These are phyloP conservation scores for Drosophila mettleri DNA, from an alignment of 2,888 invertebrate genomes.

Conservation along the genomic window DNA sequence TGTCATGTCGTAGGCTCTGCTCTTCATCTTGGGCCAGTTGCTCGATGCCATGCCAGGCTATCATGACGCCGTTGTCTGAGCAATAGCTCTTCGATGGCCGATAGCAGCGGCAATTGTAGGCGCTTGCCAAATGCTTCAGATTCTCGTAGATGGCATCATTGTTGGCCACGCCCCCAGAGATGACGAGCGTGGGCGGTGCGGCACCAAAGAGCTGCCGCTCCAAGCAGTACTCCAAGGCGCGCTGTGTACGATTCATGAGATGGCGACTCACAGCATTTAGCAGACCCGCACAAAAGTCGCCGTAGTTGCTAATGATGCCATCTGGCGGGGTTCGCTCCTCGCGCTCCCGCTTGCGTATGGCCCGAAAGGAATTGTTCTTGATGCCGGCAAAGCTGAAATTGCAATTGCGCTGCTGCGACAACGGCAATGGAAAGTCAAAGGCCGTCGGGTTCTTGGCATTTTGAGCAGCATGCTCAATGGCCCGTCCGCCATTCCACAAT, in stretches of 20 bases:
- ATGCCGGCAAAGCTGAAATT: conserved; percentile 96
- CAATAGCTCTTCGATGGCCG: conserved; percentile 94
- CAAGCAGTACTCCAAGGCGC: conserved; percentile 92
- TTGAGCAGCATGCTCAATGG: conserved; percentile 92
- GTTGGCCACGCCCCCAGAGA: conserved; percentile 98
- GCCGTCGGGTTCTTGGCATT: conserved; percentile 88
- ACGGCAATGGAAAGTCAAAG: conserved; percentile 89
- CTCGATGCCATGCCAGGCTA: conserved; percentile 99
- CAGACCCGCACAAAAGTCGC: conserved; percentile 94
- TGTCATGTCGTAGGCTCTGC: conserved; percentile 59
- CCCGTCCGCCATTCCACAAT: conserved; percentile 91
- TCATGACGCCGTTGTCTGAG: conserved; percentile 99
- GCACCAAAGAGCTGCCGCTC: conserved; percentile 87
- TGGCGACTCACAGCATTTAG: conserved; percentile 91
- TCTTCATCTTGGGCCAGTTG: conserved; percentile 82
- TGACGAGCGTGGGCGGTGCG: conserved; percentile 87
- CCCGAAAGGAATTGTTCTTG: conserved; percentile 87
- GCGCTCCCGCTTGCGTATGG: conserved; percentile 87
- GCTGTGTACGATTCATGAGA: conserved; percentile 92
- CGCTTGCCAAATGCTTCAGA: conserved; percentile 88
- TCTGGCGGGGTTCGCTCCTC: conserved; percentile 87
- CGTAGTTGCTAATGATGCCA: conserved; percentile 90
- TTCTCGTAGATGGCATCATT: conserved; percentile 92
- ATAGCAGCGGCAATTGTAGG: conserved; percentile 88
- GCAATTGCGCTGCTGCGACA: conserved; percentile 90